These are phyloP conservation scores for Cyprinodon brontotheroides DNA, from an alignment of 2,113 vertebrate species.

Conservation along the genomic window DNA sequence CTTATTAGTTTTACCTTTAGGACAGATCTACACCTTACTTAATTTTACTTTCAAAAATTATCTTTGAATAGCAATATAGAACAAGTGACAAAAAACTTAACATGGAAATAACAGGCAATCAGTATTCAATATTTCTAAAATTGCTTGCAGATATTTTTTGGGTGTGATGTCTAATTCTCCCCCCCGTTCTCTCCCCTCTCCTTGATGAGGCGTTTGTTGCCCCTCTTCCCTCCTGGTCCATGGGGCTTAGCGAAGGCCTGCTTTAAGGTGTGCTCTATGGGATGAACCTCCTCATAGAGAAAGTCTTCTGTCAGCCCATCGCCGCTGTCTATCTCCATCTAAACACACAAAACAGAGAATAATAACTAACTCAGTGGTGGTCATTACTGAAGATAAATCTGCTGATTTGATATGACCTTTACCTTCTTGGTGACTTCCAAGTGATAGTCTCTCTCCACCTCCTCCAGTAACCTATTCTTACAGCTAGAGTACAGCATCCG, in stretches of 20 bases:
- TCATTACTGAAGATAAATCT: neutral
- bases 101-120: constrained; percentile 50
- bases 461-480: constrained; percentile 94
- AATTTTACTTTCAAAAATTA: constrained; percentile 9
- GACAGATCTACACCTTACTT: constrained; percentile 7
- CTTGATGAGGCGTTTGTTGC: constrained; percentile 94
- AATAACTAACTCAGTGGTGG: neutral
- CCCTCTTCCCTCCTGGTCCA: constrained; percentile 93
- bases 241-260: constrained; percentile 95
- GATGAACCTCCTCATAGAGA: constrained; percentile 96
- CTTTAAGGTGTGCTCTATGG: constrained; percentile 94
- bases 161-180: constrained; percentile 83
- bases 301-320: constrained; percentile 92
- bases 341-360: constrained; percentile 5
- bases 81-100: constrained; percentile 33
- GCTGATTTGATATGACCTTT: neutral
- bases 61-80: constrained; percentile 18
- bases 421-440: constrained; percentile 97
- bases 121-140: constrained; percentile 31
- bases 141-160: constrained; percentile 8
- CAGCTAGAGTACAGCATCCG: constrained; percentile 99
- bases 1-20: constrained; percentile 8
- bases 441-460: constrained; percentile 91
- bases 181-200: constrained; percentile 90
- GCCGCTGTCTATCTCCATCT: constrained; percentile 96